Percentiles rank a stretch among this genome's conserved stretches.
Conservation (phyloP, 2,888 invertebrate genomes). For the Diabrotica balteata region DNA sequence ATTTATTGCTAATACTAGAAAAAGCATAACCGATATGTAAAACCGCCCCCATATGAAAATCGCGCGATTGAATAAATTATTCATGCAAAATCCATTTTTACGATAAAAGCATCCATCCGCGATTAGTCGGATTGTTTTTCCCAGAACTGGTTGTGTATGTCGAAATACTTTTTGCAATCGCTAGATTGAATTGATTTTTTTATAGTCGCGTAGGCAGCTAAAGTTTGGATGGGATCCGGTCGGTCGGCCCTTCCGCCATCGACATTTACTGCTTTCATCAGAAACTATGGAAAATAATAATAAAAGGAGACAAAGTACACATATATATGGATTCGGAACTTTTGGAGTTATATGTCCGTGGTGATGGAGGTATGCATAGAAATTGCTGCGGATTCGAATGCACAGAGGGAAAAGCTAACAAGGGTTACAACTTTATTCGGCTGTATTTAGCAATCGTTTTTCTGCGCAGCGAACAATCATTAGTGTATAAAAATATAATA, state of each 20-base stretch:
- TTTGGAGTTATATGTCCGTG: conserved; percentile 18
- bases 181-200: conserved; percentile 55
- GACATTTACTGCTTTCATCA: conserved; percentile 45
- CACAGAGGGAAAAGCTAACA: not conserved
- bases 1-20: not conserved
- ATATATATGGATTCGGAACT: conserved; percentile 25
- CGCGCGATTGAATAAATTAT: conserved; percentile 15
- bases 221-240: conserved; percentile 33
- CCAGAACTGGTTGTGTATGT: conserved; percentile 49
- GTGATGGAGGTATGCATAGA: conserved; percentile 18
- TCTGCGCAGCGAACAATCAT: too few species aligned
- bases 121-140: conserved; percentile 45
- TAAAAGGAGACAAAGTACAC: conserved; percentile 41
- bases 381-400: conserved; percentile 8
- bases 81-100: conserved; percentile 37
- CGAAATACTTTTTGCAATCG: conserved; percentile 51
- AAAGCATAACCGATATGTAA: too few species aligned
- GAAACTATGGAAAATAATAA: conserved; percentile 43
- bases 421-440: too few species aligned
- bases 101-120: conserved; percentile 30
- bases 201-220: conserved; percentile 39
- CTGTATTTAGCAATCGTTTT: too few species aligned
- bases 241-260: conserved; percentile 32
- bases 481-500: too few species aligned
- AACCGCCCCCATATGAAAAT: too few species aligned